Evolutionary conservation across 1,140 invertebrate species (phyloP), one percentile per base, ranked within the genome.

Genomic region (Diplogasteroides magnus): DNA sequence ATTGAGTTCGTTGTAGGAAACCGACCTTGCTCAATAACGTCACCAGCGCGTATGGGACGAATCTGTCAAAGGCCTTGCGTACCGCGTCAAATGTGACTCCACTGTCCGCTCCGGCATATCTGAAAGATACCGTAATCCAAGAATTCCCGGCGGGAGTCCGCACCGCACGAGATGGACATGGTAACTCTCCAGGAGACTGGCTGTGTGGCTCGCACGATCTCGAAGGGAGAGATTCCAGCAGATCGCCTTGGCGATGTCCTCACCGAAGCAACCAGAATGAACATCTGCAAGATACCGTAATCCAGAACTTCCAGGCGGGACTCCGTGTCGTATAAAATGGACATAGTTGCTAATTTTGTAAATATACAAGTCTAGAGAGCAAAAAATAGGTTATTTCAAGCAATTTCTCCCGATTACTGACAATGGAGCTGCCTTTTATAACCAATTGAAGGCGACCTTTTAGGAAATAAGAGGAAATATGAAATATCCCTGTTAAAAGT

Each of bases 191-290:
- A 74, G 62, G 23, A 74, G 69, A n/a, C 56, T 64, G 55, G 31
- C 59, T 25, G 70, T 71, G 29, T 72, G 61, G 23, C 67, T 55
- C 32, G 55, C 28, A 26, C 73, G 59, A 19, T 74, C 70, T 57
- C 71, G 28, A 23, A 66, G 23, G n/a, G 65, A 64, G 32, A 80
- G 61, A 73, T 80, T 80, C 78, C 78, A 80, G 64, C 77, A 82
- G 57, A 80, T 80, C 14, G 73, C 74, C 64, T 80, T 80, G 14
- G 80, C 75, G 2, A 80, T 68, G 48, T 80, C 78, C 66, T 80
- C 78, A 2, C 72, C 78, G 37, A 77, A 82, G 58, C 78, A 80
- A 3, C 78, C 78, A 14, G 73, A 76, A 68, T 80, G 78, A 19
- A 74, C 69, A 63, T 80, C 78, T 80, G 55, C 48, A 80, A 66